Evolutionary conservation across 2,888 invertebrate species (phyloP), one percentile per base, ranked within the genome.

Genomic region (Archaeoteleia sp.): DNA sequence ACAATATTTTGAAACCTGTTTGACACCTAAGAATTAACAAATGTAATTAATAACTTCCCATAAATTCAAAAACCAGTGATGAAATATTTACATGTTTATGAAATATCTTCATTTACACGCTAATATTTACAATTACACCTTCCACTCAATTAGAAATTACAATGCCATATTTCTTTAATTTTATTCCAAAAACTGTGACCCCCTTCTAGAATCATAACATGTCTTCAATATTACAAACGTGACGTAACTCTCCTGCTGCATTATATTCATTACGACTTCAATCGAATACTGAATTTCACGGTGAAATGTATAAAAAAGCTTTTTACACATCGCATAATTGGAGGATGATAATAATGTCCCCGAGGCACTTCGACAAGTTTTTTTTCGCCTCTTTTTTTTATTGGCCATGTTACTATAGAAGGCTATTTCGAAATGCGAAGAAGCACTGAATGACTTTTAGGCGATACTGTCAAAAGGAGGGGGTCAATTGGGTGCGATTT

Each of bases 401-500:
- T 30, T 23, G 27, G 58, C 37, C 35, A 27, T 49, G 46, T 49
- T 37, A 27, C 32, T 40, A 48, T 49, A 43, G 55, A 49, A 55
- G 43, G 54, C 27, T 15, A 45, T 63, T 49, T 55, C 63, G 63
- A 63, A 65, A 65, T 15, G 15, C 23, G 54, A 65, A 65, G 63
- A 57, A 65, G 63, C 40, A 45, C 39, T 27, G 43, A 45, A 57
- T 65, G 54, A 65, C 51, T 51, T 32, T 57, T 62, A 58, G 51
- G 60, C 20, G 43, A 37, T 35, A 37, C 37, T 43, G 6, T 4
- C 30, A 23, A 17, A 17, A 23, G 37, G 63, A 51, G 63, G 65
- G 57, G 65, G 65, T 39, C 57, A 57, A 57, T 65, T 65, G 53
- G 51, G 53, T 20, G 23, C 51, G 57, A 65, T 57, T 57, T 51